Base-by-base conservation (phyloP, 2,113 vertebrate species). In the Brevimyrus niger region DNA sequence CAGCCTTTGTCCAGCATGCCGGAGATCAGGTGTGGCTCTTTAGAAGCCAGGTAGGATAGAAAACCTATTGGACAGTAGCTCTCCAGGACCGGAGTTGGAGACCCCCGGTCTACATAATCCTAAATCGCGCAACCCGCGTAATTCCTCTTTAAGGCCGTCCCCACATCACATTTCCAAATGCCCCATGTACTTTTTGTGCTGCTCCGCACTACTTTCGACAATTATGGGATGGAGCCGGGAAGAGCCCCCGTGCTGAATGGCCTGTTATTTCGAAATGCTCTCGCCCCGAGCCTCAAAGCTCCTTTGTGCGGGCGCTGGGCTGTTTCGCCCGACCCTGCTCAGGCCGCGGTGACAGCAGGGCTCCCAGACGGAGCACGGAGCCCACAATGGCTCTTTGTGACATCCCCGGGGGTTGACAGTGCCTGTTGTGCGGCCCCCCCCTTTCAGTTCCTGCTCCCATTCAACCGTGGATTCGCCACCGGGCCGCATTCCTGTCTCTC, bases 301-400 rank as follows among this genome's bases (percentile, higher is more conserved):
- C 84, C 87, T 89, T 91, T 91, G 90, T 91, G 87, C 35, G 11
- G 23, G 61, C n/a, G 65, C 58, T 13, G 83, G 47, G 44, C 82
- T 47, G 51, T 86, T 58, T 38, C 44, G 61, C 61, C 61, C 76
- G 89, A 91, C 87, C 82, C 85, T 61, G 73, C 65, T 87, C 55
- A 13, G 88, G 88, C 85, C 89, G 89, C 88, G 91, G 87, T 90
- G 90, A 92, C 91, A 91, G 89, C 90, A 13, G 86, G 89, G 48
- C 88, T 58, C 65, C 86, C 89, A 90, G 87, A 73, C 47, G 73
- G 21, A 90, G 55, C 73, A 85, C 15, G 3, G 35, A 31, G 44
- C 31, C 89, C 88, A 92, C 92, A 93, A 91, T 89, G 87, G 31
- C 85, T 88, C 38, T 92, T 92, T 93, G 91, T 92, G 88, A 92